Conservation (phyloP, 2,888 invertebrate genomes). For the Sminthurinus aureus region DNA sequence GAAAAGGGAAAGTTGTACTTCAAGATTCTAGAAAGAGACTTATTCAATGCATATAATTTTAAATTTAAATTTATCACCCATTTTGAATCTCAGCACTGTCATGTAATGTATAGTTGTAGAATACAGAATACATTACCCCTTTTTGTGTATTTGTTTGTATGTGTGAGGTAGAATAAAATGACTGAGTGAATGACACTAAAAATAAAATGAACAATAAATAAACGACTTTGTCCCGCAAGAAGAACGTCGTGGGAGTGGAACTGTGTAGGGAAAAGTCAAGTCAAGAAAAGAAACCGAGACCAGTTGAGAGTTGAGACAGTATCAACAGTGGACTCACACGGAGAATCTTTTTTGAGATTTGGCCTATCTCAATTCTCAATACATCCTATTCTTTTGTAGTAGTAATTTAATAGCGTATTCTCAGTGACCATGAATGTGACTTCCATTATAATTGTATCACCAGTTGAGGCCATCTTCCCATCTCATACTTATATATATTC, state of each 20-base stretch:
- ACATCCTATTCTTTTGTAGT: background rate
- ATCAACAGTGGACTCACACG: constrained; percentile 29
- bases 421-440: background rate
- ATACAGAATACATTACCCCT: background rate
- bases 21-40: too few species aligned
- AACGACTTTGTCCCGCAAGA: constrained; percentile 29
- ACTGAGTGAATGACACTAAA: constrained; percentile 38
- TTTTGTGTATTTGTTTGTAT: background rate
- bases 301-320: background rate
- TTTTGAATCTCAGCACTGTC: constrained; percentile 30
- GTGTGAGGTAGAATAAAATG: background rate
- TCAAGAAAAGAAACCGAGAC: background rate
- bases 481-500: background rate
- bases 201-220: constrained; percentile 40
- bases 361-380: constrained; percentile 7
- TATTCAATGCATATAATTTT: background rate
- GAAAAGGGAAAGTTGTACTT: too few species aligned
- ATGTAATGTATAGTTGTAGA: constrained; percentile 10
- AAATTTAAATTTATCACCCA: constrained; percentile 33
- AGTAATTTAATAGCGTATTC: background rate
- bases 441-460: constrained; percentile 7
- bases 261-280: background rate
- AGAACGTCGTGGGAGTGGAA: constrained; percentile 19
- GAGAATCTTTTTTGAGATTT: constrained; percentile 24
- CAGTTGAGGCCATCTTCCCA: background rate